These are phyloP conservation scores for Tenebrosternarchus preto DNA, from an alignment of 2,113 vertebrate species.

Conservation along the genomic window DNA sequence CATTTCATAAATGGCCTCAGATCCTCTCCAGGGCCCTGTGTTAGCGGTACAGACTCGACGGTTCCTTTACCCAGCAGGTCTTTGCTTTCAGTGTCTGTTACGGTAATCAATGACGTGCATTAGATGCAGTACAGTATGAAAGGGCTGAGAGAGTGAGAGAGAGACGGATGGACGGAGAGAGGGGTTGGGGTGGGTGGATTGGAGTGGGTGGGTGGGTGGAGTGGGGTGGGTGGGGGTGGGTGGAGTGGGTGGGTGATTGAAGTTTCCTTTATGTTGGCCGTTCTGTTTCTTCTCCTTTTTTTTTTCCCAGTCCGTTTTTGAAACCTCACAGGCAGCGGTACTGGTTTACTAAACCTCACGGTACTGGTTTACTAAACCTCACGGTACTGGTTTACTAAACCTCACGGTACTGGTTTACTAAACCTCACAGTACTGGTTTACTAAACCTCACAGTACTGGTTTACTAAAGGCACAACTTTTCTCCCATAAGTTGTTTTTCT, in stretches of 20 bases:
- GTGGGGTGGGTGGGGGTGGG: not conserved
- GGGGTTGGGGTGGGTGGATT: constrained; percentile 3
- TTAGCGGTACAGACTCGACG: constrained; percentile 49
- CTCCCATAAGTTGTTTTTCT: not conserved
- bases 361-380: no score
- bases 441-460: not conserved
- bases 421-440: no score
- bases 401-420: no score
- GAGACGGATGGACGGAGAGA: constrained; percentile 15
- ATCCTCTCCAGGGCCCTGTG: constrained; percentile 56
- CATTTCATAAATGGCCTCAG: constrained; percentile 59
- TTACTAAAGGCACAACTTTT: not conserved
- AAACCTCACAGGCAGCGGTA: constrained; percentile 36
- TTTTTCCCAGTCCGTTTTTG: not conserved
- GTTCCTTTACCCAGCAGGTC: constrained; percentile 63
- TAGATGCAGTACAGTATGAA: constrained; percentile 41
- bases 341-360: not conserved
- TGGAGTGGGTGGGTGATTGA: constrained; percentile 23
- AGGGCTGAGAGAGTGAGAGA: constrained; percentile 26
- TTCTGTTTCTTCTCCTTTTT: constrained; percentile 18
- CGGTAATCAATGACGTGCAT: constrained; percentile 65
- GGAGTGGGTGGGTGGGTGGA: constrained; percentile 12
- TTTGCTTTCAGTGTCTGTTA: constrained; percentile 67
- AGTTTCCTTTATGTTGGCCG: constrained; percentile 30
- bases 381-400: no score